Base-by-base conservation (phyloP, 2,888 invertebrate genomes). In the Spodoptera picta region DNA sequence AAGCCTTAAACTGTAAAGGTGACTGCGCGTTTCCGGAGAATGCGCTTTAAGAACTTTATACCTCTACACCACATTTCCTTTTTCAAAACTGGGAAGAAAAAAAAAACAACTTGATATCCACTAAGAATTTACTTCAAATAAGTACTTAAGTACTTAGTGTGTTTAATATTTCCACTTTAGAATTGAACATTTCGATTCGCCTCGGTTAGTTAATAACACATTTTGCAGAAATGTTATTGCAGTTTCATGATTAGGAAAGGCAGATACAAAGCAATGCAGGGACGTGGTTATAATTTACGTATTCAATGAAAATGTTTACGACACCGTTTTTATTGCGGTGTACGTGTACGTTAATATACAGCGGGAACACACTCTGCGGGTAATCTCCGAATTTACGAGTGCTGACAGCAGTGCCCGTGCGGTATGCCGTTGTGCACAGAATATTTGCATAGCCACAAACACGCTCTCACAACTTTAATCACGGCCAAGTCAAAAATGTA, bases 1-100 rank as follows among this genome's bases (percentile, higher is more conserved):
- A 80, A 81, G 82, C 77, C 81, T 85, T 86, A 87, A 85, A 83
- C 82, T 81, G 76, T 68, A 78, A 78, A 70, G 82, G 75, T 67
- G 74, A 72, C 76, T 66, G 72, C 60, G 73, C 71, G 66, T 77
- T 81, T 69, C 45, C 57, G 53, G 69, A 73, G 74, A 70, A 71
- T 69, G 60, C 61, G 63, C 69, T 61, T 69, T 65, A 50, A 49
- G 44, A 51, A 50, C 43, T 66, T 72, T 66, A 58, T 27, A n/a
- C n/a, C n/a, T n/a, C n/a, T n/a, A 53, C 46, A 60, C 45, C 46
- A 67, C 72, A 57, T 36, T 60, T 73, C 49, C 47, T 59, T 65
- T 48, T 41, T 12, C 62, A 23, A 69, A 69, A 67, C 54, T 69
- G 51, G 36, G 41, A n/a, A 41, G n/a, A n/a, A 50, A 44, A 54